These are phyloP conservation scores for Chiroxiphia lanceolata DNA, from an alignment of 2,797 vertebrate genomes.

Conservation along the genomic window DNA sequence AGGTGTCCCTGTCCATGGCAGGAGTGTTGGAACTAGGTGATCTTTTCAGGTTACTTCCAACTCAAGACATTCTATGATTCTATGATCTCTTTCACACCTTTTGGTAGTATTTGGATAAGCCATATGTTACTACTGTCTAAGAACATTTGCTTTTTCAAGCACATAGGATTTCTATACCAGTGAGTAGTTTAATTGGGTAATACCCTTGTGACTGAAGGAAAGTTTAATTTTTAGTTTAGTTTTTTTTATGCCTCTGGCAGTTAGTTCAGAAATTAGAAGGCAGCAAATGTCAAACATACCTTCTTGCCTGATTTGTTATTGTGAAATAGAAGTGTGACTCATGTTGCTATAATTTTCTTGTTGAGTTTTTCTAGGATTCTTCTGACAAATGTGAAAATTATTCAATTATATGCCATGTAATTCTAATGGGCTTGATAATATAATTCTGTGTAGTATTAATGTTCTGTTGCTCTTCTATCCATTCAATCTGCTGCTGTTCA, in stretches of 20 bases:
- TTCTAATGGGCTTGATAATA: not conserved
- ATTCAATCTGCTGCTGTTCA: not conserved
- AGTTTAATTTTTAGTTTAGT: conserved; percentile 10
- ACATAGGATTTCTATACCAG: not conserved
- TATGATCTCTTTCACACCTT: too few relatives aligned
- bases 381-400: not conserved
- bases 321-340: not conserved
- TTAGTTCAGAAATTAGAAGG: conserved; percentile 27
- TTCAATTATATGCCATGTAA: not conserved
- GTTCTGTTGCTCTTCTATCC: not conserved
- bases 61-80: too few relatives aligned
- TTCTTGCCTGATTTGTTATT: not conserved
- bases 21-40: too few relatives aligned
- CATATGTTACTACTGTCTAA: too few relatives aligned
- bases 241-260: not conserved
- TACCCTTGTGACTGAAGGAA: not conserved
- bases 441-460: not conserved
- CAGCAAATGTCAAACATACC: not conserved
- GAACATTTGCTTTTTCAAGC: not conserved
- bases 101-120: too few relatives aligned
- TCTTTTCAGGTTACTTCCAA: too few relatives aligned
- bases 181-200: not conserved
- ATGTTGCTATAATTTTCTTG: not conserved
- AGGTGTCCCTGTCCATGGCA: too few relatives aligned
- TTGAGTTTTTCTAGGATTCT: not conserved